Evolutionary conservation across 1,140 invertebrate genomes (phyloP).

Genomic region (Eueides isabella): DNA sequence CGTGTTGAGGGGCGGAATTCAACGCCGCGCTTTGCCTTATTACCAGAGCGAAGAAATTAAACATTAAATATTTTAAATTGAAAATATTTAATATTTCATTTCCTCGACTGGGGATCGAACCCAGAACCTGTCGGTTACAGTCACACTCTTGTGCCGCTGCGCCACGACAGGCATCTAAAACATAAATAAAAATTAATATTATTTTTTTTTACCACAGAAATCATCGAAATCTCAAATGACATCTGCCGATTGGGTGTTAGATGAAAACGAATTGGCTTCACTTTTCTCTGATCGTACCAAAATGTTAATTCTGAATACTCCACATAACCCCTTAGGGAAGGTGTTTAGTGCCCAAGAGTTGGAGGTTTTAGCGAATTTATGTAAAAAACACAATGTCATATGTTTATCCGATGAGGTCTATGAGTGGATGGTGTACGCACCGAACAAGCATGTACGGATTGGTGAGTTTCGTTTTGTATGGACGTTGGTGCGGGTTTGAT

Average conservation of each 20-base stretch:
- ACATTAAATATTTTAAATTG: too few species aligned
- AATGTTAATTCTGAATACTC: conserved; percentile 97
- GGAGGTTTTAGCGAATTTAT: conserved; percentile 92
- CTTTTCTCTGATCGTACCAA: conserved; percentile 97
- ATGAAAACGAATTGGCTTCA: conserved; percentile 90
- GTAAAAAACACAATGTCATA: conserved; percentile 95
- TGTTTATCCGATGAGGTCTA: conserved; percentile 99
- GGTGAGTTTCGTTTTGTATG: conserved; percentile 80
- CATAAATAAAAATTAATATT: too few species aligned
- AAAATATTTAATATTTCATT: too few species aligned
- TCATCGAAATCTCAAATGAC: conserved; percentile 67
- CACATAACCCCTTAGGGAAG: conserved; percentile 97
- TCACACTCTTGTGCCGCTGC: too few species aligned
- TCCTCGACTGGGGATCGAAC: too few species aligned
- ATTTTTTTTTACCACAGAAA: conserved; percentile 45
- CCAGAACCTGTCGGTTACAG: too few species aligned
- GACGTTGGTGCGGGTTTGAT: not conserved
- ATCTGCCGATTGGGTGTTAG: conserved; percentile 95
- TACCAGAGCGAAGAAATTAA: too few species aligned
- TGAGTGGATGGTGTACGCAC: conserved; percentile 97
- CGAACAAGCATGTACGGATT: conserved; percentile 94
- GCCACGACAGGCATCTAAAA: too few species aligned
- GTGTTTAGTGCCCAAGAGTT: conserved; percentile 90
- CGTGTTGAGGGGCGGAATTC: too few species aligned
- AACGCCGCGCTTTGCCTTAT: too few species aligned